phyloP scores from a whole-genome alignment of 1,140 invertebrate genomes.

The Sarcophaga bullata region DNA sequence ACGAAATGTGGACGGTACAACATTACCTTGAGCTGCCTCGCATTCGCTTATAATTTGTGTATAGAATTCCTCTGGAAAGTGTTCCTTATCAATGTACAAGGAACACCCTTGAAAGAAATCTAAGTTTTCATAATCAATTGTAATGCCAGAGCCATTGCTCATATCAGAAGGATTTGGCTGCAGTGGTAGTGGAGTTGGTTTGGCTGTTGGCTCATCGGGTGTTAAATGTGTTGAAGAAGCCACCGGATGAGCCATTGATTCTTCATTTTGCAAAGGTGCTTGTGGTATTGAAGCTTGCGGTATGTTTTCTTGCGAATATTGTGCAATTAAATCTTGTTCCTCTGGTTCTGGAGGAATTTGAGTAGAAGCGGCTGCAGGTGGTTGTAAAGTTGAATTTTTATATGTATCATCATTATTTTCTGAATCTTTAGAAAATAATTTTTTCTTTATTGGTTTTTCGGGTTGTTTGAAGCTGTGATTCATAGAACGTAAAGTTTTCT shows the following conservation, averaged over 20 bases:
- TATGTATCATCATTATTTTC: neutral
- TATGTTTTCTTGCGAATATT: slow-evolving; percentile 60
- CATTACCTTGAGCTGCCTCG: slow-evolving; percentile 65
- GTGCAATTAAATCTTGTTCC: slow-evolving; percentile 50
- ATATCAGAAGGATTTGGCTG: slow-evolving; percentile 36
- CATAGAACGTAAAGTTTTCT: slow-evolving; percentile 65
- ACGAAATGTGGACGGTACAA: slow-evolving; percentile 65
- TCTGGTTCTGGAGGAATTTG: slow-evolving; percentile 41
- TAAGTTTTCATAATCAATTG: slow-evolving; percentile 60
- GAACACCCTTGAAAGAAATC: slow-evolving; percentile 65
- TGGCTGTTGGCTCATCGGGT: slow-evolving; percentile 47
- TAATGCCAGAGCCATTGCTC: slow-evolving; percentile 43
- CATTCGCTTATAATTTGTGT: slow-evolving; percentile 64
- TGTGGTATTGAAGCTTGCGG: slow-evolving; percentile 24
- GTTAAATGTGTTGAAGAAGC: slow-evolving; percentile 54
- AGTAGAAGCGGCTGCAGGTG: slow-evolving; percentile 21
- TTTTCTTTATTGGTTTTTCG: slow-evolving; percentile 53
- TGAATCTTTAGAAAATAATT: slow-evolving; percentile 47
- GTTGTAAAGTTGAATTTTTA: neutral
- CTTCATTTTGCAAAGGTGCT: slow-evolving; percentile 2
- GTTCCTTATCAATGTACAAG: slow-evolving; percentile 66
- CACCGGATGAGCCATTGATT: slow-evolving; percentile 39
- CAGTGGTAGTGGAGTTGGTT: neutral
- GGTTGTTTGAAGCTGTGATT: slow-evolving; percentile 64
- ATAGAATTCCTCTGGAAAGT: slow-evolving; percentile 64